Base-by-base conservation (phyloP, 2,888 invertebrate species). In the Machimus rusticus region DNA sequence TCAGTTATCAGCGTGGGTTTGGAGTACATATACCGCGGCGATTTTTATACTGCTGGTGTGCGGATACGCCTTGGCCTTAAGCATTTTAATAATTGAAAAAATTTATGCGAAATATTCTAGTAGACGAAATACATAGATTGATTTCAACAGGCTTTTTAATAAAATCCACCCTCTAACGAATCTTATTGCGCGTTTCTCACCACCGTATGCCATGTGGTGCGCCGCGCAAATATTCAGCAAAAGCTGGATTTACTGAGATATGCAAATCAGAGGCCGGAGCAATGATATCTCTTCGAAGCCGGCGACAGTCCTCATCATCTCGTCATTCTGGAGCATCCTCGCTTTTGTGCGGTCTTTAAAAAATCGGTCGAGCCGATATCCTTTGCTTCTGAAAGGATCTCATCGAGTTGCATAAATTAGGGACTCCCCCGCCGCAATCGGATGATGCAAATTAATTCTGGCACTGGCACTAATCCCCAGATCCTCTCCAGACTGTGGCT, bases 1-100 rank as follows among this genome's bases (percentile, higher is more conserved):
- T 89, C 90, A 86, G 89, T 91, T 78, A 90, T 92, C 19, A 90
- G 89, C 74, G 92, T 92, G 51, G 92, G 92, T 82, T 88, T 92
- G 89, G 92, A 92, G 77, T 92, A n/a, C n/a, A n/a, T n/a, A 92
- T 82, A 91, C 91, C 14, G 92, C 91, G 2, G 92, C 92, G 0
- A 88, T 92, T 12, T 91, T 92, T 88, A 89, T 91, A 6, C 90
- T 92, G 89, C 89, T 92, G 84, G 88, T 90, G 74, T 88, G 89
- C 9, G 89, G 89, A 19, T 91, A 91, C 76, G 37, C 90, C 9
- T 81, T 91, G 82, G 90, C 90, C 14, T 2, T 91, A 1, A 0
- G 12, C 9, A 66, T 66, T 9, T 66, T 66, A 23, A 19, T 66
- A 8, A 28, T 66, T 66, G 66, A 66, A 23, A 66, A 8, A 2